Evolutionary conservation across 2,113 vertebrate species (phyloP).

Genomic region (Oreochromis niloticus): DNA sequence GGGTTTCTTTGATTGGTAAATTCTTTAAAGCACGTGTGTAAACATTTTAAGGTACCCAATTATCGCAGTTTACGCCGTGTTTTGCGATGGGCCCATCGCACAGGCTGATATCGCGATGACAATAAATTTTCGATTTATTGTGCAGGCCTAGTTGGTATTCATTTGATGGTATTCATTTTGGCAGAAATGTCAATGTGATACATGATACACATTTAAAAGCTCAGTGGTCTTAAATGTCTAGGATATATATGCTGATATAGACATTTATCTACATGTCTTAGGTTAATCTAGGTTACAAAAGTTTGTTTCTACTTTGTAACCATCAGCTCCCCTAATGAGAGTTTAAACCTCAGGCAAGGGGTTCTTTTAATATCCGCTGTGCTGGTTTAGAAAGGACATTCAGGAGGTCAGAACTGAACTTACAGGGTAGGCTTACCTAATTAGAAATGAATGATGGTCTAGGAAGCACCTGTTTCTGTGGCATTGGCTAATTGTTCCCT

Average conservation of each 20-base stretch:
- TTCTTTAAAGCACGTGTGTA: too few species aligned
- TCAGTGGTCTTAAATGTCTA: not conserved
- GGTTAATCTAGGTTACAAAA: too few species aligned
- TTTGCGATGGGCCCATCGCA: too few species aligned
- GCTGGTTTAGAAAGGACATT: not conserved
- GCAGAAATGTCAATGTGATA: rapidly evolving
- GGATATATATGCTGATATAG: not conserved
- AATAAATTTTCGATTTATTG: too few species aligned
- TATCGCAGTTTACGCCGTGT: too few species aligned
- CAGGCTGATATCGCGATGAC: too few species aligned
- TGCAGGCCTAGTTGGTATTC: not conserved
- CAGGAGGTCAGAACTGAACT: not conserved
- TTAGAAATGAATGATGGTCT: not conserved
- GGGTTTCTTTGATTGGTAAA: too few species aligned
- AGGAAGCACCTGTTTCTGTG: too few species aligned
- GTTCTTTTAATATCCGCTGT: not conserved
- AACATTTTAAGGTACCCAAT: too few species aligned
- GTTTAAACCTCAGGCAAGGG: not conserved
- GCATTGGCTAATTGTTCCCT: not conserved
- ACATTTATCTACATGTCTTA: too few species aligned
- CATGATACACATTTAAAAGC: not conserved
- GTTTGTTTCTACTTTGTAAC: not conserved
- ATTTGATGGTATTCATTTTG: not conserved
- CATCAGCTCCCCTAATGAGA: not conserved
- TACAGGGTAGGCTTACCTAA: constrained; percentile 32